Evolutionary conservation across 2,888 invertebrate genomes (phyloP).

Genomic region (Eurytoma adleriae): DNA sequence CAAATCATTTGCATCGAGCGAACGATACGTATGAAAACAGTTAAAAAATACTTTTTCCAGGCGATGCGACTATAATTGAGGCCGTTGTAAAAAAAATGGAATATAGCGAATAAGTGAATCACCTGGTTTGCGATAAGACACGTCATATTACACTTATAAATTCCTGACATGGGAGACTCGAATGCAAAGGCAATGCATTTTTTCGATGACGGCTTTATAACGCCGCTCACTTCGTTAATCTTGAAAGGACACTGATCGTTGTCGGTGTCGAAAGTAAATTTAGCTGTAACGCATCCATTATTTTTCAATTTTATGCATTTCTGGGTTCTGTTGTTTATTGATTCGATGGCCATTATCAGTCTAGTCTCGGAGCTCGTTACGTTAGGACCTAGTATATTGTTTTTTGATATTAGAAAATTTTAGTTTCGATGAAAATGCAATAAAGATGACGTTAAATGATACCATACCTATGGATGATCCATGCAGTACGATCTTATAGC

Average conservation of each 20-base stretch:
- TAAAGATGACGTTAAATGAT: not conserved
- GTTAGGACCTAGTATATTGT: slow-evolving; percentile 59
- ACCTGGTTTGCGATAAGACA: slow-evolving; percentile 74
- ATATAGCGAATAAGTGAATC: slow-evolving; percentile 58
- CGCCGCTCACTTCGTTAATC: slow-evolving; percentile 68
- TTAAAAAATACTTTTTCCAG: not conserved
- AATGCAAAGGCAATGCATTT: slow-evolving; percentile 70
- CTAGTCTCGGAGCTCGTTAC: slow-evolving; percentile 52
- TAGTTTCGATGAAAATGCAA: not conserved
- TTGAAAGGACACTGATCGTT: slow-evolving; percentile 67
- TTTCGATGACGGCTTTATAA: slow-evolving; percentile 65
- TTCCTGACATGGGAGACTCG: slow-evolving; percentile 65
- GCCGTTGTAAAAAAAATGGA: not conserved
- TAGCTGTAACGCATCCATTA: slow-evolving; percentile 66
- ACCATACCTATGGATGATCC: slow-evolving; percentile 70
- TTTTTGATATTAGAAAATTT: not conserved
- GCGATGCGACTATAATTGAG: too few species aligned
- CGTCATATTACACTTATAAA: slow-evolving; percentile 68
- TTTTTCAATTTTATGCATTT: slow-evolving; percentile 72
- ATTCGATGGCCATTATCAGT: slow-evolving; percentile 57
- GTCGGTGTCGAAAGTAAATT: slow-evolving; percentile 72
- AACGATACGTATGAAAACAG: too few species aligned
- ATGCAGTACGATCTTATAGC: slow-evolving; percentile 64
- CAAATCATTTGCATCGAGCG: too few species aligned
- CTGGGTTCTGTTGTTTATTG: slow-evolving; percentile 41